A percentile compares a stretch with the other conserved stretches of the same genome.
Conservation (phyloP, 2,888 invertebrate genomes). For the Acanthosoma haemorrhoidale region DNA sequence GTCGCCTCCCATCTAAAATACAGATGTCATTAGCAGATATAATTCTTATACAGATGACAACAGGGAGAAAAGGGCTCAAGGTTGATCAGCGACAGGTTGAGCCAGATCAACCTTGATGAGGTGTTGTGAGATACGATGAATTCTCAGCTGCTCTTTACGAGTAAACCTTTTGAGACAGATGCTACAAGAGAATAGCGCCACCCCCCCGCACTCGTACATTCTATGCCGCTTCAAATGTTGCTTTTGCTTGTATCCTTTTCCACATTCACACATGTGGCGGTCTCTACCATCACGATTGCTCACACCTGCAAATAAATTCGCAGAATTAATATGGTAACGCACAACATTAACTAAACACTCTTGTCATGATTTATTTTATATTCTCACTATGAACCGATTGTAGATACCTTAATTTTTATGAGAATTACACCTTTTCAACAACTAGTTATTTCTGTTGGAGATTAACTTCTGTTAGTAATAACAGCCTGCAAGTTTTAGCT, state of each 20-base stretch:
- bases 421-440: too few relatives aligned
- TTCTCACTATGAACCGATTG: too few relatives aligned
- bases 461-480: too few relatives aligned
- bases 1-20: conserved; percentile 10
- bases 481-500: too few relatives aligned
- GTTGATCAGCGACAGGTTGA: neutral
- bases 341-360: too few relatives aligned
- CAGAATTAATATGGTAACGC: too few relatives aligned
- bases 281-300: too few relatives aligned
- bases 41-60: neutral
- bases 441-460: too few relatives aligned
- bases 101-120: neutral
- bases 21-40: neutral
- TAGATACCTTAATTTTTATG: too few relatives aligned
- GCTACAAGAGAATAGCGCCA: conserved; percentile 33
- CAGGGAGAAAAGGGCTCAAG: neutral
- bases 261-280: conserved; percentile 24
- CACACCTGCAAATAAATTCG: too few relatives aligned
- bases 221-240: conserved; percentile 33
- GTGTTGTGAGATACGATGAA: conserved; percentile 17
- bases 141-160: conserved; percentile 35
- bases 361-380: too few relatives aligned
- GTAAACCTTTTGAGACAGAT: conserved; percentile 36
- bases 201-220: conserved; percentile 37
- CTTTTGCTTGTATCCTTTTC: conserved; percentile 34